Conservation (phyloP, 2,113 vertebrate genomes). For the Bettongia penicillata region DNA sequence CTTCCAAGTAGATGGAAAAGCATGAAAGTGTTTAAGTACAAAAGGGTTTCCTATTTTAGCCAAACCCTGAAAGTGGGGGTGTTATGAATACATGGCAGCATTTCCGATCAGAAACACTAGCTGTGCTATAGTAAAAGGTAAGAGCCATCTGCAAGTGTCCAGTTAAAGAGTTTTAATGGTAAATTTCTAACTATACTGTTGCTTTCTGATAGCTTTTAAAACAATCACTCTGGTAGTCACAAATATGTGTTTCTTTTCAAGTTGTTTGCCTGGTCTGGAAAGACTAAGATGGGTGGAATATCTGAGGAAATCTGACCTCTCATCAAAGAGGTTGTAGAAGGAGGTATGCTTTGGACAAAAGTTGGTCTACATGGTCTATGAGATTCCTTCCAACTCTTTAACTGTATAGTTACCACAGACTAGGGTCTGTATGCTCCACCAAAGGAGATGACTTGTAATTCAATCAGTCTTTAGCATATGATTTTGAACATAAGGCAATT, state of each 20-base stretch:
- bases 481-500: neutral
- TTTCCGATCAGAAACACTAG: neutral
- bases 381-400: neutral
- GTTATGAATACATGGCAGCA: neutral
- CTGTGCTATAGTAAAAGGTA: neutral
- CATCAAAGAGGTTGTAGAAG: neutral
- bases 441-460: neutral
- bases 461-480: neutral
- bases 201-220: neutral
- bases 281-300: neutral
- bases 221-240: neutral
- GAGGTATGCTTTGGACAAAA: neutral
- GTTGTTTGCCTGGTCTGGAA: neutral
- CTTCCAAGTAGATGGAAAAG: neutral
- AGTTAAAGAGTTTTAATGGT: neutral
- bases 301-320: neutral
- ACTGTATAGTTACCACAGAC: neutral
- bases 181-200: neutral
- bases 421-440: neutral
- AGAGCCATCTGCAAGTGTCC: neutral
- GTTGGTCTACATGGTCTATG: neutral
- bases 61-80: neutral
- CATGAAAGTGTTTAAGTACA: neutral
- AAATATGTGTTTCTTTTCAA: neutral
- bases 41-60: neutral